These are phyloP conservation scores for Cotesia congregata DNA, from an alignment of 2,888 invertebrate genomes.

Conservation along the genomic window DNA sequence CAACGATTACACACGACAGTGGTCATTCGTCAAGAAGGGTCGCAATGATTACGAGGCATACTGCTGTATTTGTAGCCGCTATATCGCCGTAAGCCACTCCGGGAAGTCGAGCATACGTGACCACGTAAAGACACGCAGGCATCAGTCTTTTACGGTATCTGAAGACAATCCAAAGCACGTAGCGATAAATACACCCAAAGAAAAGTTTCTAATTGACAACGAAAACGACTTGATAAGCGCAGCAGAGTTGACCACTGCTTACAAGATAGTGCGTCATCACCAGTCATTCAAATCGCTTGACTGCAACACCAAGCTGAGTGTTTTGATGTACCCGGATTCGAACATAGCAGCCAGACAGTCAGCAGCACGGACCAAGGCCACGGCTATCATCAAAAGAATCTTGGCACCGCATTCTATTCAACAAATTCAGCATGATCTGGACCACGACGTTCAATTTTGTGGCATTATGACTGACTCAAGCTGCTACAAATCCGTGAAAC, in stretches of 20 bases:
- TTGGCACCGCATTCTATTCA: background rate
- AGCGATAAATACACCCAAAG: background rate
- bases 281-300: background rate
- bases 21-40: background rate
- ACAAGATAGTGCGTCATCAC: background rate
- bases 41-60: background rate
- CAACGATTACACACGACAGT: background rate
- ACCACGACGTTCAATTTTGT: conserved; percentile 45
- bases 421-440: background rate
- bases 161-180: background rate
- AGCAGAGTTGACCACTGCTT: background rate
- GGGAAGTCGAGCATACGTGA: background rate
- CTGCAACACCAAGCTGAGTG: background rate
- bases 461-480: conserved; percentile 53
- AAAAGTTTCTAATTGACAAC: background rate
- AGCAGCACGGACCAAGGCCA: background rate
- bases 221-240: background rate
- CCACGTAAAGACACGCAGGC: background rate
- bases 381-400: background rate
- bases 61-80: background rate
- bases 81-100: background rate
- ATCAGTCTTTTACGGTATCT: background rate
- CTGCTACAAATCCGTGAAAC: conserved; percentile 52
- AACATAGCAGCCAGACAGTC: background rate
- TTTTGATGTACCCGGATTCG: background rate